A percentile compares a stretch with the other conserved stretches of the same genome.
Evolutionary conservation across 2,797 vertebrate genomes (phyloP).

Genomic region (Falco berigora): DNA sequence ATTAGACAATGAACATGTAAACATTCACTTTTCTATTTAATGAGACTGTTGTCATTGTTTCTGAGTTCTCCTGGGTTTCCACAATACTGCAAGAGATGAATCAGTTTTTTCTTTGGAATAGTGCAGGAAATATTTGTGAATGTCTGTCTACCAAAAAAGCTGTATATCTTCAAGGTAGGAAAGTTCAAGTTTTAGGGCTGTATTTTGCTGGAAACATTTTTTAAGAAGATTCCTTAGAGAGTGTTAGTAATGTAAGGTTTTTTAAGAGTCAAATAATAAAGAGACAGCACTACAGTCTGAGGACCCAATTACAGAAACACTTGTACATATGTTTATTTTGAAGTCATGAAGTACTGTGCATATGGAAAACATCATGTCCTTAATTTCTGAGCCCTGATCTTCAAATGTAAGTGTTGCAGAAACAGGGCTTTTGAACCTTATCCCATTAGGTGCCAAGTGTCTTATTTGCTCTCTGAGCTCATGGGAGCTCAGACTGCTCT

Average conservation of each 20-base stretch:
- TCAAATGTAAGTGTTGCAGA: conserved; percentile 20
- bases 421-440: conserved; percentile 7
- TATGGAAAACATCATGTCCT: conserved; percentile 28
- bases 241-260: background rate
- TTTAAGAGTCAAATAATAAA: conserved; percentile 13
- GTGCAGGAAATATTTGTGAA: background rate
- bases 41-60: background rate
- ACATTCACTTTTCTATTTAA: background rate
- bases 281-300: conserved; percentile 13
- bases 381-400: conserved; percentile 48
- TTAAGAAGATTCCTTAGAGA: background rate
- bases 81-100: background rate
- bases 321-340: conserved; percentile 46
- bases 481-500: background rate
- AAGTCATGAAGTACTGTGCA: conserved; percentile 32
- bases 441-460: background rate
- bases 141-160: background rate
- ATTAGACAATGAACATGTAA: background rate
- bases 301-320: conserved; percentile 34
- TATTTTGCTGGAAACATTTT: background rate
- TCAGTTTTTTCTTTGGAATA: background rate
- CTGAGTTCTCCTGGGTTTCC: background rate
- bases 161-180: background rate
- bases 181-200: background rate
- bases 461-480: background rate